A percentile compares a stretch with the other conserved stretches of the same genome.
phyloP scores from a whole-genome alignment of 2,113 vertebrate genomes.

The Corythaixoides concolor region DNA sequence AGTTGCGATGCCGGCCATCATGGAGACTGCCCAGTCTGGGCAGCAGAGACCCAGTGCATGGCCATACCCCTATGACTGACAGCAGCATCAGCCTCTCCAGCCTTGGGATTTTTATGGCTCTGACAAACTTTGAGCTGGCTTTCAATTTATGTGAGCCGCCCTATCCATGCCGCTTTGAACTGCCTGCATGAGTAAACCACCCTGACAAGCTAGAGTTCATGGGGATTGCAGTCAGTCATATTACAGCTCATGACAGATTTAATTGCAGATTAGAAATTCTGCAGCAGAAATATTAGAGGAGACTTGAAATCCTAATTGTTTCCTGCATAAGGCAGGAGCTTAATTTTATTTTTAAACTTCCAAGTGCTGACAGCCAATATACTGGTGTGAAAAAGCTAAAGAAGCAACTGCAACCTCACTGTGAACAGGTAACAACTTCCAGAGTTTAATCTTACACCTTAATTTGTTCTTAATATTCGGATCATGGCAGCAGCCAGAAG shows the following conservation, averaged over 20 bases:
- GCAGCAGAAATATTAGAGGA: neutral
- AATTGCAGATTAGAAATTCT: conserved; percentile 25
- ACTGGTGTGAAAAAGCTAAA: conserved; percentile 14
- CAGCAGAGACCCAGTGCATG: neutral
- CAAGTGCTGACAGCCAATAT: neutral
- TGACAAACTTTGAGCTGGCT: neutral
- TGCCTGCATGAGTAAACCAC: neutral
- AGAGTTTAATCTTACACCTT: conserved; percentile 32
- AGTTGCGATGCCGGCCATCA: neutral
- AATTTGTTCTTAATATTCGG: conserved; percentile 51
- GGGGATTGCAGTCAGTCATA: neutral
- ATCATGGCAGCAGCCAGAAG: conserved; percentile 29
- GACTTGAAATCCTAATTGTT: neutral
- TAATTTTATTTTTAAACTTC: conserved; percentile 20
- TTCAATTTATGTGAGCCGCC: neutral
- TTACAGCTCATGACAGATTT: neutral
- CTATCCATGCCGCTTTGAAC: neutral
- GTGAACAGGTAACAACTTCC: conserved; percentile 14
- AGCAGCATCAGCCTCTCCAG: neutral
- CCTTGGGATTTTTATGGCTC: neutral
- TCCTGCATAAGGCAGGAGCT: neutral
- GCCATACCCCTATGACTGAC: no score
- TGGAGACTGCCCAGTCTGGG: neutral
- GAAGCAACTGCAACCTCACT: conserved; percentile 6
- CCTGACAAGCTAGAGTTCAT: neutral